Percentiles rank a stretch among this genome's conserved stretches.
Conservation (phyloP, 2,113 vertebrate genomes). For the Vombatus ursinus region DNA sequence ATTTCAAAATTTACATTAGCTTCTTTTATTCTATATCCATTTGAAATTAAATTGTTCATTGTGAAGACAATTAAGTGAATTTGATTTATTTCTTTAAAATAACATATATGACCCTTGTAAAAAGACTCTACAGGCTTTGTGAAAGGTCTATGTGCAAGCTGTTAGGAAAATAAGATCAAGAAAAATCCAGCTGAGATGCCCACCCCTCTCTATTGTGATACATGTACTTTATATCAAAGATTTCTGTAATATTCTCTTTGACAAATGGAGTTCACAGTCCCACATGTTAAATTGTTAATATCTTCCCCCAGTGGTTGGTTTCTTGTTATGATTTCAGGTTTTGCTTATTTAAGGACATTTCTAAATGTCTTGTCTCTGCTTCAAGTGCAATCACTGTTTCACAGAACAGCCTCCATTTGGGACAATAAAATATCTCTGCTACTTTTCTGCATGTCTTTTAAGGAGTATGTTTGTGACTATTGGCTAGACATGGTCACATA, state of each 20-base stretch:
- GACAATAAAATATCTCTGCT: neutral
- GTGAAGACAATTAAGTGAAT: slow-evolving; percentile 20
- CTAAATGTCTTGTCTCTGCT: slow-evolving; percentile 27
- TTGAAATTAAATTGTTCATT: slow-evolving; percentile 10
- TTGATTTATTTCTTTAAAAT: slow-evolving; percentile 33
- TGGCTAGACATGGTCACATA: neutral
- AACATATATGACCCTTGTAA: slow-evolving; percentile 37
- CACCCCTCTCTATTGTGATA: slow-evolving; percentile 62
- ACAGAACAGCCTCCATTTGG: slow-evolving; percentile 16
- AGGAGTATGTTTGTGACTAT: slow-evolving; percentile 6
- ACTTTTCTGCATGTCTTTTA: slow-evolving; percentile 26
- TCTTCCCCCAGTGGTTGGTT: slow-evolving; percentile 69
- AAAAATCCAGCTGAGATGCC: slow-evolving; percentile 67
- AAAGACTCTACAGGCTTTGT: neutral
- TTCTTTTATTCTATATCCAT: slow-evolving; percentile 12
- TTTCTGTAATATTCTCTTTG: slow-evolving; percentile 78
- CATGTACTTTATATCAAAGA: slow-evolving; percentile 77
- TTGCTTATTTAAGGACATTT: neutral
- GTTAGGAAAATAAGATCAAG: slow-evolving; percentile 67
- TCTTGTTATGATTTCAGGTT: slow-evolving; percentile 65
- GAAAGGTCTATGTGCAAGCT: slow-evolving; percentile 57
- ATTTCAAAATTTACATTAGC: neutral
- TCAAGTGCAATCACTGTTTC: slow-evolving; percentile 14
- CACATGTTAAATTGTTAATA: slow-evolving; percentile 77
- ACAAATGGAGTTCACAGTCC: slow-evolving; percentile 70